Conservation (phyloP, 2,888 invertebrate genomes). For the Drosophila anomelani region DNA sequence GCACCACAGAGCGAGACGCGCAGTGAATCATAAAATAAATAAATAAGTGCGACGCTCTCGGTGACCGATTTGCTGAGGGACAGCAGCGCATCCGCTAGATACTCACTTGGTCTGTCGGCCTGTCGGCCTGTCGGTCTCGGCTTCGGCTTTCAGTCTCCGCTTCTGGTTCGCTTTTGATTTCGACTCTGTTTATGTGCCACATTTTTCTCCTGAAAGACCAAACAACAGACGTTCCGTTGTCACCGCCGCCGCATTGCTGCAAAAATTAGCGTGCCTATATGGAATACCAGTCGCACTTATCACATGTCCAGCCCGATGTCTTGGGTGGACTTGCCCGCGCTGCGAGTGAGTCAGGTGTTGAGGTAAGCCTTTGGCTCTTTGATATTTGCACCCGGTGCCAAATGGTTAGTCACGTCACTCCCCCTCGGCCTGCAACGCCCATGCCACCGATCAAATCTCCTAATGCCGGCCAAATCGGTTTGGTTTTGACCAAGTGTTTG, state of each 20-base stretch:
- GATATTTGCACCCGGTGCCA: conserved; percentile 39
- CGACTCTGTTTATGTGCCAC: conserved; percentile 42
- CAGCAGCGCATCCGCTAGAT: conserved; percentile 68
- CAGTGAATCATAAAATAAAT: conserved; percentile 54
- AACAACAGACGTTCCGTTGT: conserved; percentile 48
- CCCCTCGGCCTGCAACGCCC: conserved; percentile 56
- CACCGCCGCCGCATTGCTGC: conserved; percentile 45
- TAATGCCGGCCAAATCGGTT: conserved; percentile 26
- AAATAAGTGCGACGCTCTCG: conserved; percentile 49
- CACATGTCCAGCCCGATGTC: conserved; percentile 31
- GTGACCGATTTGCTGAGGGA: conserved; percentile 59
- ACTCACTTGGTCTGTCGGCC: conserved; percentile 2
- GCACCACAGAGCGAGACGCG: conserved; percentile 32
- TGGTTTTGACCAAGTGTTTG: conserved; percentile 27
- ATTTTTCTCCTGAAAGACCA: conserved; percentile 51
- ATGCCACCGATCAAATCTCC: conserved; percentile 47
- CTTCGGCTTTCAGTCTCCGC: conserved; percentile 4
- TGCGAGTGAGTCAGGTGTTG: conserved; percentile 48
- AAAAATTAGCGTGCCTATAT: conserved; percentile 45
- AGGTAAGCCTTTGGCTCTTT: conserved; percentile 37
- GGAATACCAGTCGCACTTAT: conserved; percentile 39
- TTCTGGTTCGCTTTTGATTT: conserved; percentile 16
- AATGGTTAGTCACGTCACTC: conserved; percentile 61
- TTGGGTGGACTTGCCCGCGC: conserved; percentile 18
- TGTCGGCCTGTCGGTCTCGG: conserved; percentile 12